Percentiles rank a stretch among this genome's conserved stretches.
Conservation (phyloP, 2,113 vertebrate species). For the Siniperca knerii region DNA sequence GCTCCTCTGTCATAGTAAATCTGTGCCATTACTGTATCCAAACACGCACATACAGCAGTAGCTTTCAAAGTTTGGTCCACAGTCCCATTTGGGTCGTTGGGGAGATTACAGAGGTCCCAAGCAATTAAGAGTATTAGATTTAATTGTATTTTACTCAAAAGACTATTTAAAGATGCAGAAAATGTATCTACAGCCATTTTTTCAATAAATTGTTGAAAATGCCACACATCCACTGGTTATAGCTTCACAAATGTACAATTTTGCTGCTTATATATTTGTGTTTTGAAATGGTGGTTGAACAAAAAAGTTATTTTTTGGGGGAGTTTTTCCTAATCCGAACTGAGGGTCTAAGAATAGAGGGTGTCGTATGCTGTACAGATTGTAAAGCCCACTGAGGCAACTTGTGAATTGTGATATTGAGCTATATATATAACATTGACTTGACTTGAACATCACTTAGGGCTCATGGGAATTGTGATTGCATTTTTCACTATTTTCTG, state of each 20-base stretch:
- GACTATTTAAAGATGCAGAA: background rate
- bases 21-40: constrained; percentile 19
- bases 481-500: no score
- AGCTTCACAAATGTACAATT: background rate
- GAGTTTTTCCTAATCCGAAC: no score
- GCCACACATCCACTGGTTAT: no score
- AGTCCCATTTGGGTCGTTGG: background rate
- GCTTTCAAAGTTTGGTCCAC: background rate
- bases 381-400: no score
- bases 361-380: no score
- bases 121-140: background rate
- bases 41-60: background rate
- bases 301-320: background rate
- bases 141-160: background rate
- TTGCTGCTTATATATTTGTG: background rate
- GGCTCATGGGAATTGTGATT: background rate
- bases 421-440: no score
- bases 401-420: no score
- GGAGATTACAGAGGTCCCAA: background rate
- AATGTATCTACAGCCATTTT: background rate
- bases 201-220: background rate
- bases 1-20: constrained; percentile 21
- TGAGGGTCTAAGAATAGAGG: no score
- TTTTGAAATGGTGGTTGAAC: background rate
- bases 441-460: no score